Conservation (phyloP, 1,140 invertebrate genomes). For the Aphelenchoides besseyi region DNA sequence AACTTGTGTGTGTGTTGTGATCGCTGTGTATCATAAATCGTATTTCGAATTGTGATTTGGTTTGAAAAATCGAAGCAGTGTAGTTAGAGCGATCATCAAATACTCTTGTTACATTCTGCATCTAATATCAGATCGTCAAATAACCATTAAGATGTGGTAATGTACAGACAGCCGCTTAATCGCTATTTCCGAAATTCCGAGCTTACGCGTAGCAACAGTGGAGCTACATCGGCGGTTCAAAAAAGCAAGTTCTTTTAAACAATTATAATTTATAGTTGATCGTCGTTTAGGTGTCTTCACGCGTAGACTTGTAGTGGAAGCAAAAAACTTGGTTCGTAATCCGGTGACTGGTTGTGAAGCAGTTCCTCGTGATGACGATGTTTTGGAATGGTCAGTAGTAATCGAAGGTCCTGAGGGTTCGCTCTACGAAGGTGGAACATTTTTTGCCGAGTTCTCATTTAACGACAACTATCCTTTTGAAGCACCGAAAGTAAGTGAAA, state of each 20-base stretch:
- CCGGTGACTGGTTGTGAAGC: conserved; percentile 8
- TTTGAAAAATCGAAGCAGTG: no score
- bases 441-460: conserved; percentile 38
- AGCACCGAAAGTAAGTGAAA: conserved; percentile 26
- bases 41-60: no score
- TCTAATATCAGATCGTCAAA: no score
- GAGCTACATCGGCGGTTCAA: no score
- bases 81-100: no score
- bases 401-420: conserved; percentile 38
- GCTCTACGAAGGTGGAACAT: conserved; percentile 42
- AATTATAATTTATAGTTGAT: neutral
- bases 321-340: neutral
- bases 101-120: no score
- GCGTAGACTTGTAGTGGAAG: neutral
- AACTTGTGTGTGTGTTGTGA: neutral
- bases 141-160: no score
- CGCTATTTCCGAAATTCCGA: no score
- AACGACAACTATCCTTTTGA: conserved; percentile 30
- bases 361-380: conserved; percentile 34
- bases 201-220: no score
- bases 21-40: neutral
- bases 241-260: neutral
- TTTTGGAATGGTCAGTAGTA: conserved; percentile 35
- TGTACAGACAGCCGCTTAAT: no score
- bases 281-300: conserved; percentile 20